phyloP scores from a whole-genome alignment of 1,140 invertebrate species.

The Drosophila pandora region DNA sequence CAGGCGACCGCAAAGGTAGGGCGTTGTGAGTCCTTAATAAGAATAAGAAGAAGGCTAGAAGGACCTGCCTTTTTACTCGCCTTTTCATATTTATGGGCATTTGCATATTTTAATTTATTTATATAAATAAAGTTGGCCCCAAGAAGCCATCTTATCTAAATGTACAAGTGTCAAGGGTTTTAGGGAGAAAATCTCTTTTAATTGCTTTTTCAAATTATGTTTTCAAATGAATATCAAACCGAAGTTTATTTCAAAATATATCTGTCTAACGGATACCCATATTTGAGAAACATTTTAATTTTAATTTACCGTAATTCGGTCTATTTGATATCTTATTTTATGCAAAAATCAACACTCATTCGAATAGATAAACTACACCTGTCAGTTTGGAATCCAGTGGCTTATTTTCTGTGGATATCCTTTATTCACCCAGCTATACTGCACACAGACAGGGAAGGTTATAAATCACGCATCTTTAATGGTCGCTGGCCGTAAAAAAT shows the following conservation, averaged over 20 bases:
- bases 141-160: slow-evolving; percentile 5
- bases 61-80: slow-evolving; percentile 19
- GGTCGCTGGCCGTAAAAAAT: slow-evolving; percentile 44
- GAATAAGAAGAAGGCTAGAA: slow-evolving; percentile 29
- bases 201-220: not conserved
- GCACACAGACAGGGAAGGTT: slow-evolving; percentile 22
- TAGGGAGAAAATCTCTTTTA: not conserved
- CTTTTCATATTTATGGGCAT: slow-evolving; percentile 34
- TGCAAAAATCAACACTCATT: not conserved
- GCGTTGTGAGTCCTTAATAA: slow-evolving; percentile 25
- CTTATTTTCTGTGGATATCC: slow-evolving; percentile 17
- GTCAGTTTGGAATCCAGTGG: not conserved
- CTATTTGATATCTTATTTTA: not conserved
- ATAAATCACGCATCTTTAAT: slow-evolving; percentile 69
- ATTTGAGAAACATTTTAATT: not conserved
- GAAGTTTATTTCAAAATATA: not conserved
- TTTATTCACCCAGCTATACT: slow-evolving; percentile 9
- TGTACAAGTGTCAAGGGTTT: slow-evolving; percentile 6
- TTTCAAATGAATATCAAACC: not conserved
- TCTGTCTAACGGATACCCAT: too few species aligned
- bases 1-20: slow-evolving; percentile 23
- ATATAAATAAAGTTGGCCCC: slow-evolving; percentile 40
- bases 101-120: slow-evolving; percentile 60
- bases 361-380: not conserved
- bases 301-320: not conserved